Percentiles rank a stretch among this genome's conserved stretches.
phyloP scores from a whole-genome alignment of 2,113 vertebrate genomes.

The Parotia lawesii region DNA sequence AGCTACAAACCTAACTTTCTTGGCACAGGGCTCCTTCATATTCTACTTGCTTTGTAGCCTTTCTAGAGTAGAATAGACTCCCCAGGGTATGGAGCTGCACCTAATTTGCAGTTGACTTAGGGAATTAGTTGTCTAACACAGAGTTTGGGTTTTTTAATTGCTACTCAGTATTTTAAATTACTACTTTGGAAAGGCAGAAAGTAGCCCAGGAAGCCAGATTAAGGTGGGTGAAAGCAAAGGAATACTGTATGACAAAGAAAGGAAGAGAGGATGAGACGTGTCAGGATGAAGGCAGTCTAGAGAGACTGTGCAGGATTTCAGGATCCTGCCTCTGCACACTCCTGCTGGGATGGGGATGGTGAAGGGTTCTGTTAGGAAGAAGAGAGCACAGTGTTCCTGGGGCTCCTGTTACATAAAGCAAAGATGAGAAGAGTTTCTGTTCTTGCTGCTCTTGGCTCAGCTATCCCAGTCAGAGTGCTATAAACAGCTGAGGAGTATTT shows the following conservation, averaged over 20 bases:
- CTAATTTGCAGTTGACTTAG: background rate
- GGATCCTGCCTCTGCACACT: background rate
- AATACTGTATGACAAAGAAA: background rate
- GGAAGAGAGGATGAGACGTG: background rate
- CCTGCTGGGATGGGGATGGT: background rate
- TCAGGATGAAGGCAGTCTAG: background rate
- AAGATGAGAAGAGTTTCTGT: background rate
- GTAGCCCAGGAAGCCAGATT: background rate
- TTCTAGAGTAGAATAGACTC: background rate
- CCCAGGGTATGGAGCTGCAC: background rate
- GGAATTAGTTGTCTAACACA: background rate
- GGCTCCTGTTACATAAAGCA: background rate
- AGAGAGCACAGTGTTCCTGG: accelerated
- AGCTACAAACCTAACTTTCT: background rate
- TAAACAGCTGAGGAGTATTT: background rate
- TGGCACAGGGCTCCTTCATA: background rate
- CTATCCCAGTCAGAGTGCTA: background rate
- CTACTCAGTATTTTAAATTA: background rate
- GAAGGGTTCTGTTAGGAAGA: background rate
- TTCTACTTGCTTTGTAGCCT: background rate
- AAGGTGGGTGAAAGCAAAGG: background rate
- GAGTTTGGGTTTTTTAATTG: background rate
- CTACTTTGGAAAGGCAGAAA: background rate
- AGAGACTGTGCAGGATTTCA: background rate
- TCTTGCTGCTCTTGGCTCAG: background rate